Percentiles rank a stretch among this genome's conserved stretches.
These are phyloP conservation scores for Balanococcus diminutus DNA, from an alignment of 2,888 invertebrate species.

Conservation along the genomic window DNA sequence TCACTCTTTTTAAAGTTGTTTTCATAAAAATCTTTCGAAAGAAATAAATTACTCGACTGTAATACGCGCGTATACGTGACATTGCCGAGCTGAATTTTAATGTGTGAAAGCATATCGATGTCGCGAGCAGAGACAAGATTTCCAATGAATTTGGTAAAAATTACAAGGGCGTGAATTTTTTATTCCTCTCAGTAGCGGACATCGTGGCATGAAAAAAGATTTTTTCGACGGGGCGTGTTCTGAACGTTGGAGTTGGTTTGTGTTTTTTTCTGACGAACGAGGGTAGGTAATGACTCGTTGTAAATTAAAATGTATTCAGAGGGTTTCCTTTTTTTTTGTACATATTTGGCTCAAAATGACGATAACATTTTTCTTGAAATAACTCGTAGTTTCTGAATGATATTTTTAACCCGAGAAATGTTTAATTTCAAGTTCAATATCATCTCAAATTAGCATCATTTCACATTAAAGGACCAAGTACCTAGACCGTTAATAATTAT, in stretches of 20 bases:
- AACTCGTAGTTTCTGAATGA: no score
- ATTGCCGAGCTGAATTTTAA: background rate
- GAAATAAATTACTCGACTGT: conserved; percentile 6
- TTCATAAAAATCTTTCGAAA: background rate
- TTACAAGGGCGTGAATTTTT: background rate
- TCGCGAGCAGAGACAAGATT: background rate
- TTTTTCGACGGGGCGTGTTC: background rate
- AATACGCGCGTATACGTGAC: background rate
- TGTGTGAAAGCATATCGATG: background rate
- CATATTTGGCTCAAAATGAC: no score
- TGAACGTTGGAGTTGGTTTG: background rate
- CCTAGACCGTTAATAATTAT: no score
- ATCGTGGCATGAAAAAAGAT: background rate
- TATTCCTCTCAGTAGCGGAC: background rate
- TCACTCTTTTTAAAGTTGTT: background rate
- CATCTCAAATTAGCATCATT: no score
- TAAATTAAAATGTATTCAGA: background rate
- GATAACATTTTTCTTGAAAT: no score
- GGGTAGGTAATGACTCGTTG: background rate
- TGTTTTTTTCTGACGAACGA: background rate
- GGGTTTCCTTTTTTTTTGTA: no score
- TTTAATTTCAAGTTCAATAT: no score
- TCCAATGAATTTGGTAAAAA: background rate
- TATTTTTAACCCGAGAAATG: no score
- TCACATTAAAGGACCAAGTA: no score